phyloP scores from a whole-genome alignment of 2,113 vertebrate genomes.

The Dromiciops gliroides region DNA sequence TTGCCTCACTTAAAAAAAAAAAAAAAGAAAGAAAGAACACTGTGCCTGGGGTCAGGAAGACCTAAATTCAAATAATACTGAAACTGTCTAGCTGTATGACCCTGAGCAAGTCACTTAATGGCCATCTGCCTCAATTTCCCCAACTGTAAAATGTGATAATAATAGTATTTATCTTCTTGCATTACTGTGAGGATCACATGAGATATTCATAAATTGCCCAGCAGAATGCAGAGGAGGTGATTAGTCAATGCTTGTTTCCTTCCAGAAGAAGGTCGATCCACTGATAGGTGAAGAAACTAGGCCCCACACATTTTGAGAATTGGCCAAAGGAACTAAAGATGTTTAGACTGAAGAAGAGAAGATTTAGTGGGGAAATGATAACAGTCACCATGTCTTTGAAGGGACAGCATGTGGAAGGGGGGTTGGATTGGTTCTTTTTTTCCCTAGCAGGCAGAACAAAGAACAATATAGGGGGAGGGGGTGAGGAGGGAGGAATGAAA shows the following conservation, averaged over 20 bases:
- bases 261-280: neutral
- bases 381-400: neutral
- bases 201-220: neutral
- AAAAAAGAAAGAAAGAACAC: no score
- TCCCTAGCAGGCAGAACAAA: neutral
- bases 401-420: neutral
- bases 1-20: no score
- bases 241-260: neutral
- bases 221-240: neutral
- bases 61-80: neutral
- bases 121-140: neutral
- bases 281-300: neutral
- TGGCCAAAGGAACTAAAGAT: neutral
- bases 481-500: neutral
- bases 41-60: neutral
- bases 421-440: neutral
- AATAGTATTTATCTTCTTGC: neutral
- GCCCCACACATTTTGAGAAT: neutral
- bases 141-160: neutral
- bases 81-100: neutral
- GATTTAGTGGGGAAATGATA: neutral
- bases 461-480: neutral
- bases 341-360: neutral
- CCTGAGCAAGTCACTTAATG: neutral
- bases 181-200: neutral